These are phyloP conservation scores for Hermaeophaga mercurialis DNA, from an alignment of 2,888 invertebrate species.

Conservation along the genomic window DNA sequence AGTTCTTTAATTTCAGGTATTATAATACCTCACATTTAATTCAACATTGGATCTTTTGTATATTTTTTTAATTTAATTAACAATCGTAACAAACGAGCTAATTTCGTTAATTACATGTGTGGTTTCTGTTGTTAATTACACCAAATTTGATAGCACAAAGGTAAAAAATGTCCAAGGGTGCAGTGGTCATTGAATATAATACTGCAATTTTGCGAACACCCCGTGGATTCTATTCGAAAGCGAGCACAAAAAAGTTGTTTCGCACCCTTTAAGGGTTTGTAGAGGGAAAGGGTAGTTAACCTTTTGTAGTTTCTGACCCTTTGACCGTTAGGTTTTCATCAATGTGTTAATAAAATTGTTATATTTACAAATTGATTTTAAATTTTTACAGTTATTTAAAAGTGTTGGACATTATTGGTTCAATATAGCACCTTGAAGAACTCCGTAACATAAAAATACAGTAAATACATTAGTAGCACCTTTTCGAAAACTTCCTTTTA, in stretches of 20 bases:
- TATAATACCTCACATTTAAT: too few species aligned
- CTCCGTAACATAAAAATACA: too few species aligned
- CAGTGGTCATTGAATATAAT: slow-evolving; percentile 34
- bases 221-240: slow-evolving; percentile 29
- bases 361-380: too few species aligned
- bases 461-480: too few species aligned
- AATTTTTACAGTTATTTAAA: too few species aligned
- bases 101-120: slow-evolving; percentile 17
- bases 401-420: too few species aligned
- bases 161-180: slow-evolving; percentile 24
- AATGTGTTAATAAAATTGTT: too few species aligned
- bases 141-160: slow-evolving; percentile 20
- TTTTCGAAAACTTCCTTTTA: too few species aligned
- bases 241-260: slow-evolving; percentile 29
- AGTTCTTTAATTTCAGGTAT: too few species aligned
- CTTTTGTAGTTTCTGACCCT: slow-evolving; percentile 6
- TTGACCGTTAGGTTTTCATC: slow-evolving; percentile 6
- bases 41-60: too few species aligned
- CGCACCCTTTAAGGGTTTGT: slow-evolving; percentile 2
- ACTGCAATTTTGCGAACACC: slow-evolving; percentile 28
- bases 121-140: slow-evolving; percentile 22
- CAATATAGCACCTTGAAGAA: too few species aligned
- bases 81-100: slow-evolving; percentile 5
- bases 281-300: slow-evolving; percentile 5
- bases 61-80: slow-evolving; percentile 12